phyloP scores from a whole-genome alignment of 2,888 invertebrate genomes.

The Germaria angustata region DNA sequence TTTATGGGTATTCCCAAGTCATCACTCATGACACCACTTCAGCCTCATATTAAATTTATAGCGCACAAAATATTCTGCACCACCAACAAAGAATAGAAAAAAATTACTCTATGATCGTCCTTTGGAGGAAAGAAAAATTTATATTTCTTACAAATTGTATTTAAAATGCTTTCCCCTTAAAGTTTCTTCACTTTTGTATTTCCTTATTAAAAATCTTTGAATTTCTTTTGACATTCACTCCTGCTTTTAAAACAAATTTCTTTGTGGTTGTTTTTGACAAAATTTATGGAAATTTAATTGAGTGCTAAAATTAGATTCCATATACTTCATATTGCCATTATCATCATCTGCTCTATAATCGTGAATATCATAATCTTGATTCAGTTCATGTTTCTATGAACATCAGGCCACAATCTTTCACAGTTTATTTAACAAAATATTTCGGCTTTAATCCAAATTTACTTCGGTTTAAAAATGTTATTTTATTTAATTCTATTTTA shows the following conservation, averaged over 20 bases:
- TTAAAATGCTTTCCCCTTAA: neutral
- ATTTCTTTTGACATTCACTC: neutral
- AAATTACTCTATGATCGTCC: no score
- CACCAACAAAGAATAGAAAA: no score
- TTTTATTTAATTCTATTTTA: slow-evolving; percentile 36
- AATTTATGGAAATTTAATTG: slow-evolving; percentile 60
- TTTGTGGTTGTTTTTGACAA: slow-evolving; percentile 26
- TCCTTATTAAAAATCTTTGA: neutral
- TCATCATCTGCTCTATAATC: neutral
- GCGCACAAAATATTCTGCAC: no score
- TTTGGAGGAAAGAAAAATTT: no score
- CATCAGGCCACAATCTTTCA: slow-evolving; percentile 41
- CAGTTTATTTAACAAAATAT: slow-evolving; percentile 51
- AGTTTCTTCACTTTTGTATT: neutral
- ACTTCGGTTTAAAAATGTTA: slow-evolving; percentile 36
- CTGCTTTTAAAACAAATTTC: slow-evolving; percentile 21
- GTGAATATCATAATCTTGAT: neutral
- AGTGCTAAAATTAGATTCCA: slow-evolving; percentile 34
- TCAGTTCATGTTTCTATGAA: neutral
- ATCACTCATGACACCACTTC: no score
- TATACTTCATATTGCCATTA: neutral
- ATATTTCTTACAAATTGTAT: neutral
- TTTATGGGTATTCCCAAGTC: no score
- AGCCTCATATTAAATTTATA: no score
- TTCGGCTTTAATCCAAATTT: slow-evolving; percentile 34